Percentiles rank a stretch among this genome's conserved stretches.
Evolutionary conservation across 2,888 invertebrate species (phyloP).

Genomic region (Apeira syringaria): DNA sequence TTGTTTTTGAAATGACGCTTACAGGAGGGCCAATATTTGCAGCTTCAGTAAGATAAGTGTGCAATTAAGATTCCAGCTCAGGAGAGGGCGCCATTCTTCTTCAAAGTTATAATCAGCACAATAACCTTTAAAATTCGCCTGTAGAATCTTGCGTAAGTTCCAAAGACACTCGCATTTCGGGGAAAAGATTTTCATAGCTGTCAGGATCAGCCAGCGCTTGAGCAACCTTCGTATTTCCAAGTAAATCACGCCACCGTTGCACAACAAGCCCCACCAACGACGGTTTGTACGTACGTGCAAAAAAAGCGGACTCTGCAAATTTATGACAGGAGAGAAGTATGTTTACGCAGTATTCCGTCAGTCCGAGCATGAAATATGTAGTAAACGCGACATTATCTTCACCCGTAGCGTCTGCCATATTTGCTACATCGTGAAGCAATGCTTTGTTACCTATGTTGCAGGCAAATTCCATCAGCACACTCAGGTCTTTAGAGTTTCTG

Average conservation of each 20-base stretch:
- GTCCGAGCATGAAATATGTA: constrained; percentile 5
- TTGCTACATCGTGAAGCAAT: background rate
- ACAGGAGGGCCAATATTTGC: too few relatives aligned
- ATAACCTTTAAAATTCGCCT: background rate
- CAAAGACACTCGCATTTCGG: constrained; percentile 30
- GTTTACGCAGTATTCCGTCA: background rate
- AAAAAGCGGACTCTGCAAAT: constrained; percentile 17
- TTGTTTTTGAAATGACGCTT: too few relatives aligned
- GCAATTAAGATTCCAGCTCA: too few relatives aligned
- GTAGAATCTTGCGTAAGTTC: background rate
- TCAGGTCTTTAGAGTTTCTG: constrained; percentile 1
- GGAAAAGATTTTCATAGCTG: too few relatives aligned
- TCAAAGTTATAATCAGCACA: background rate
- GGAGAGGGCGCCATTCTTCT: too few relatives aligned
- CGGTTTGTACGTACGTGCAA: constrained; percentile 25
- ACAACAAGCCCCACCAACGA: constrained; percentile 22
- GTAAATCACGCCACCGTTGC: constrained; percentile 18
- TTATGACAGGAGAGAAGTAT: background rate
- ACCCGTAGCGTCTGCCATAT: background rate
- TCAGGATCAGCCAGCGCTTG: constrained; percentile 23
- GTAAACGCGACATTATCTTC: constrained; percentile 7
- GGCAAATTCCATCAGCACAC: constrained; percentile 3
- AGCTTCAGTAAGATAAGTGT: too few relatives aligned
- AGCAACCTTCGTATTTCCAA: constrained; percentile 11
- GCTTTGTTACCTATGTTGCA: background rate